A percentile compares a stretch with the other conserved stretches of the same genome.
Evolutionary conservation across 2,113 vertebrate genomes (phyloP).

Genomic region (Catharus fuscescens): DNA sequence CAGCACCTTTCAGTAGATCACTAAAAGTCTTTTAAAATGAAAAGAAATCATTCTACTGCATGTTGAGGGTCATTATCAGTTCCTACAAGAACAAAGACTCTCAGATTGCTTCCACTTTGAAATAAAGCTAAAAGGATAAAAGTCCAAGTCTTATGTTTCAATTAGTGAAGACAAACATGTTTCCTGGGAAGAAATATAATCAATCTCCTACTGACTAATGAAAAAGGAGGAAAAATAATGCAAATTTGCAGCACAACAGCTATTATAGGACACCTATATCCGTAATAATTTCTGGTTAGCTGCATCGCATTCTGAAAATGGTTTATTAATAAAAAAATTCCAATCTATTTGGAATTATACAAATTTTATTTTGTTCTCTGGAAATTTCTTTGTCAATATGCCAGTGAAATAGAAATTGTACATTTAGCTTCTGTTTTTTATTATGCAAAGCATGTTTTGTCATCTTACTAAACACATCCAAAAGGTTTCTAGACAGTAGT

Average conservation of each 20-base stretch:
- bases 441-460: neutral
- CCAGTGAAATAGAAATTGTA: neutral
- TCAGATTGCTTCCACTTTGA: neutral
- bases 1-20: neutral
- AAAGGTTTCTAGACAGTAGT: neutral
- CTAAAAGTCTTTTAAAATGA: neutral
- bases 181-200: neutral
- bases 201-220: neutral
- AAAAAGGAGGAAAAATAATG: neutral
- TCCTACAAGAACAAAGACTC: neutral
- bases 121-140: neutral
- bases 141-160: neutral
- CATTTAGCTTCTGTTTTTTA: neutral
- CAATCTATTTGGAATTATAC: neutral
- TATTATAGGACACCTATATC: neutral
- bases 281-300: neutral
- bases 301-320: neutral
- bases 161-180: neutral
- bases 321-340: neutral
- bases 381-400: neutral
- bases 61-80: neutral
- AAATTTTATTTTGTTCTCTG: neutral
- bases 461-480: neutral
- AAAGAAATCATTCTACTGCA: neutral
- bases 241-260: neutral